phyloP scores from a whole-genome alignment of 2,113 vertebrate species.

The Sinocyclocheilus grahami region DNA sequence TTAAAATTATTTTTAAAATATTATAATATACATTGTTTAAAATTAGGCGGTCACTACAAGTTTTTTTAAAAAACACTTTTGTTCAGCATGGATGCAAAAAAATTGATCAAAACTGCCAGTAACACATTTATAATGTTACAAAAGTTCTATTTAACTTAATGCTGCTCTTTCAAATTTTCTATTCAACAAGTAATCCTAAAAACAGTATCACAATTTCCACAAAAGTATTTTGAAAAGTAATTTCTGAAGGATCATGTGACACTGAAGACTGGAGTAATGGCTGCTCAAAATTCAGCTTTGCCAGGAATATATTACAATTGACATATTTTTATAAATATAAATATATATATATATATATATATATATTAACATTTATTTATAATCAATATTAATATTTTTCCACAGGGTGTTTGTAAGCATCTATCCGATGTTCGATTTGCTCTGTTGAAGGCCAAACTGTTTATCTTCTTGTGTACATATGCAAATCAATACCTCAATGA shows the following conservation, averaged over 20 bases:
- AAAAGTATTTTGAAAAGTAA: neutral
- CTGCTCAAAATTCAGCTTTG: neutral
- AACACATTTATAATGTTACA: neutral
- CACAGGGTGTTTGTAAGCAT: neutral
- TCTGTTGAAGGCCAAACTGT: neutral
- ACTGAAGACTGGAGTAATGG: neutral
- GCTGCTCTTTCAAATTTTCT: neutral
- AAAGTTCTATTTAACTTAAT: neutral
- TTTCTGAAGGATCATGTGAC: neutral
- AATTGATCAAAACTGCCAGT: neutral
- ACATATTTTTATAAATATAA: no score
- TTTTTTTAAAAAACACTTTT: no score
- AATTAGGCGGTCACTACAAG: no score
- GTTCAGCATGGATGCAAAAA: no score
- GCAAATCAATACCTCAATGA: slow-evolving; percentile 12
- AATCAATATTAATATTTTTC: neutral
- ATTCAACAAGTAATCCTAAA: neutral
- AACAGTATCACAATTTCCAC: neutral
- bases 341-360: no score
- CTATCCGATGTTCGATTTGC: neutral
- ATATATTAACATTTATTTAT: no score
- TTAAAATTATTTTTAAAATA: no score
- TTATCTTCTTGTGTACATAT: slow-evolving; percentile 1
- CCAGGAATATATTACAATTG: neutral
- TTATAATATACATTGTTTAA: no score